Evolutionary conservation across 2,888 invertebrate genomes (phyloP).

Genomic region (Drosophila lacicola): DNA sequence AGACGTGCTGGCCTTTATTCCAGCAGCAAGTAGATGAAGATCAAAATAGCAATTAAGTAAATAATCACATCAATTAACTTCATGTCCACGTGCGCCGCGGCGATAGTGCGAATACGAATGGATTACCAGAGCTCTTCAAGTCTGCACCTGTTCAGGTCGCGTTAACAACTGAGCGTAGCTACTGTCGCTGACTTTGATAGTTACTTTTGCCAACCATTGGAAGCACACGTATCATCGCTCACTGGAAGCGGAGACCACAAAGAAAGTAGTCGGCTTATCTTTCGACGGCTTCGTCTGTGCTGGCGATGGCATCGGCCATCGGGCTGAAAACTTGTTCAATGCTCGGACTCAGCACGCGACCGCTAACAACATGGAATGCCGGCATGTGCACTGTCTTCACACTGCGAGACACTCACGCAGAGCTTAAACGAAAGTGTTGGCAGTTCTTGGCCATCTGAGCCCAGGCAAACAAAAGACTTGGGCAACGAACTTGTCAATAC

Average conservation of each 20-base stretch:
- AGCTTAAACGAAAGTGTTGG: slow-evolving; percentile 69
- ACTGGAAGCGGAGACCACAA: slow-evolving; percentile 65
- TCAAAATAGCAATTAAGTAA: slow-evolving; percentile 82
- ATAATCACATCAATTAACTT: slow-evolving; percentile 83
- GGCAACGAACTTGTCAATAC: slow-evolving; percentile 74
- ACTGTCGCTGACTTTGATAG: slow-evolving; percentile 24
- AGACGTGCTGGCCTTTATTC: slow-evolving; percentile 58
- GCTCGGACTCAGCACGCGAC: slow-evolving; percentile 67
- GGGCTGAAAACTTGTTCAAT: slow-evolving; percentile 32
- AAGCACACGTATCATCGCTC: slow-evolving; percentile 45
- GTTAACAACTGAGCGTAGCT: slow-evolving; percentile 64
- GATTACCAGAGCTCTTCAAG: slow-evolving; percentile 41
- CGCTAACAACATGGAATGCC: slow-evolving; percentile 38
- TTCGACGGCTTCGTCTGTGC: slow-evolving; percentile 27
- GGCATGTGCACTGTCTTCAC: slow-evolving; percentile 36
- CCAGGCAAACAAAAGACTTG: slow-evolving; percentile 70
- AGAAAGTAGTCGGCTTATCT: slow-evolving; percentile 76
- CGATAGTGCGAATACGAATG: slow-evolving; percentile 33
- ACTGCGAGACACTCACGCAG: slow-evolving; percentile 21
- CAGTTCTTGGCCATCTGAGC: slow-evolving; percentile 52
- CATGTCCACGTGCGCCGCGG: slow-evolving; percentile 77
- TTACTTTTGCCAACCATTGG: slow-evolving; percentile 45
- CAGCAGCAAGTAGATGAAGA: slow-evolving; percentile 81
- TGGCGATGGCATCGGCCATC: slow-evolving; percentile 17
- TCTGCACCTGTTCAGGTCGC: slow-evolving; percentile 72